Evolutionary conservation across 37 sponge, comb jelly and placozoan genomes (phyloP).

Genomic region (Mnemiopsis leidyi): DNA sequence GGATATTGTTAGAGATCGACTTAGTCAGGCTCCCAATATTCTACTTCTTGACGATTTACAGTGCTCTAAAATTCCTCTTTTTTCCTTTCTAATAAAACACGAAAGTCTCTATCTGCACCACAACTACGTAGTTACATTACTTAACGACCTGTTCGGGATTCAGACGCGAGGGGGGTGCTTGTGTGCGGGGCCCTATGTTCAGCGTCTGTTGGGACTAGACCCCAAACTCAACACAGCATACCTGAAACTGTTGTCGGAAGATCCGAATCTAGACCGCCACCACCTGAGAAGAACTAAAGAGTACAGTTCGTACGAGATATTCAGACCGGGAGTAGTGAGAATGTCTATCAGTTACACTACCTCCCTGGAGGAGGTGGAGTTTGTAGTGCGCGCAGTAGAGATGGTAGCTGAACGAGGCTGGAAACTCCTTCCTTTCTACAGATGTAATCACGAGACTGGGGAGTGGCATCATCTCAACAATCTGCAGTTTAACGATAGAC

Average conservation of each 20-base stretch:
- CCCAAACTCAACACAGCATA: slow-evolving; percentile 71
- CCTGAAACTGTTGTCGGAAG: slow-evolving; percentile 75
- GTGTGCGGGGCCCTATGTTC: slow-evolving; percentile 79
- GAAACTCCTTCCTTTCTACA: slow-evolving; percentile 78
- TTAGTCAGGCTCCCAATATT: slow-evolving; percentile 47
- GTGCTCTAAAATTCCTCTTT: slow-evolving; percentile 73
- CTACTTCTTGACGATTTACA: slow-evolving; percentile 13
- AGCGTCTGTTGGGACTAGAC: slow-evolving; percentile 77
- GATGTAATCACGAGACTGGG: slow-evolving; percentile 75
- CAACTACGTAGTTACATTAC: slow-evolving; percentile 83
- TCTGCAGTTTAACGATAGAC: slow-evolving; percentile 68
- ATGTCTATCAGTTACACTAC: slow-evolving; percentile 82
- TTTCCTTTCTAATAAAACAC: slow-evolving; percentile 86
- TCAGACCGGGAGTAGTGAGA: slow-evolving; percentile 85
- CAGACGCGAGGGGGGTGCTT: slow-evolving; percentile 89
- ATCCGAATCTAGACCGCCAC: slow-evolving; percentile 72
- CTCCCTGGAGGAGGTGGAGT: slow-evolving; percentile 70
- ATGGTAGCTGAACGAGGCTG: slow-evolving; percentile 88
- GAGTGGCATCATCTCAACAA: slow-evolving; percentile 71
- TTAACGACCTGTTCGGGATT: slow-evolving; percentile 89
- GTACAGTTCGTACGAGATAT: slow-evolving; percentile 78
- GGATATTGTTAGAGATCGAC: not conserved
- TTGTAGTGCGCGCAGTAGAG: slow-evolving; percentile 74
- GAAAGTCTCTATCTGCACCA: slow-evolving; percentile 75
- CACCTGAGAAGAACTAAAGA: slow-evolving; percentile 75